A percentile compares a stretch with the other conserved stretches of the same genome.
Evolutionary conservation across 2,888 invertebrate genomes (phyloP).

Genomic region (Cyaniris semiargus): DNA sequence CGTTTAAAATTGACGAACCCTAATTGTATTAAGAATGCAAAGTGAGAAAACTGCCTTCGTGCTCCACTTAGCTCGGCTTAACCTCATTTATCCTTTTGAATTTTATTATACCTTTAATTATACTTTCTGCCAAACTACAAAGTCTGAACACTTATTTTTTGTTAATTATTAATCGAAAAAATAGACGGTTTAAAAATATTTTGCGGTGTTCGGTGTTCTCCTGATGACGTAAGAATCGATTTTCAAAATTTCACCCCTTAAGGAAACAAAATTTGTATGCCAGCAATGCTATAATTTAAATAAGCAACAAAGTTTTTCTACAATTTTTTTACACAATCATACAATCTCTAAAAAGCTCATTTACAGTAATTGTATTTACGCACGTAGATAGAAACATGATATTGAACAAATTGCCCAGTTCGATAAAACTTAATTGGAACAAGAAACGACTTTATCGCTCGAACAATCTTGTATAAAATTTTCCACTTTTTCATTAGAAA

Average conservation of each 20-base stretch:
- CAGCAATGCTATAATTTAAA: neutral
- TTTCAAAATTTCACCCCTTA: neutral
- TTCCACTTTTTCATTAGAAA: neutral
- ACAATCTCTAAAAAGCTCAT: neutral
- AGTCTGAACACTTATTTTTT: neutral
- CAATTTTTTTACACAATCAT: neutral
- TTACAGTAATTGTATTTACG: neutral
- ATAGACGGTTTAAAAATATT: neutral
- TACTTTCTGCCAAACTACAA: neutral
- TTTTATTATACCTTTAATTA: conserved; percentile 26
- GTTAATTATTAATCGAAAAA: neutral
- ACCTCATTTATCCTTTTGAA: conserved; percentile 29
- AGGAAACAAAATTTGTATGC: neutral
- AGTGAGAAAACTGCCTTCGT: conserved; percentile 24
- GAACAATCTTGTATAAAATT: conserved; percentile 14
- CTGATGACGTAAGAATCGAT: neutral
- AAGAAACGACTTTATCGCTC: conserved; percentile 10
- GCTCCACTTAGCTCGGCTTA: conserved; percentile 13
- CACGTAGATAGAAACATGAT: conserved; percentile 6
- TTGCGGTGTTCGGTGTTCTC: neutral
- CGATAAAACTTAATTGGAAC: conserved; percentile 22
- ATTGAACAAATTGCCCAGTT: conserved; percentile 1
- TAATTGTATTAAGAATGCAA: conserved; percentile 30
- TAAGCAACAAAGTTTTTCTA: neutral
- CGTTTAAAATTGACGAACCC: neutral